These are phyloP conservation scores for Danaus chrysippus DNA, from an alignment of 2,888 invertebrate species.

Conservation along the genomic window DNA sequence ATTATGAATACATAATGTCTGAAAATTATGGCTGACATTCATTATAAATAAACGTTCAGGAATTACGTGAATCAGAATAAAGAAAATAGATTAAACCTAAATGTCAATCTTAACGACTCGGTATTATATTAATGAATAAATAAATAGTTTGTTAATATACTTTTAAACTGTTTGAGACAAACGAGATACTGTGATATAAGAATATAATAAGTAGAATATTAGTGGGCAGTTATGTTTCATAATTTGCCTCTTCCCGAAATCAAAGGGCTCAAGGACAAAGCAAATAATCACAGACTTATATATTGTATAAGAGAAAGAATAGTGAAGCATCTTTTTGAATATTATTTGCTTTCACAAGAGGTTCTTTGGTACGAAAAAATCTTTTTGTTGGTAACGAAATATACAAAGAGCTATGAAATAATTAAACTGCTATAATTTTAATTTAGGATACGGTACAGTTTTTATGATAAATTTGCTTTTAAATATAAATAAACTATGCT, in stretches of 20 bases:
- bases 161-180: too few relatives aligned
- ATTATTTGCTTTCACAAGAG: slow-evolving; percentile 29
- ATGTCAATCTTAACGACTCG: too few relatives aligned
- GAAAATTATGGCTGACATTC: too few relatives aligned
- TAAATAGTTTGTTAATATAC: too few relatives aligned
- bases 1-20: neutral
- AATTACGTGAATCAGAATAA: too few relatives aligned
- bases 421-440: slow-evolving; percentile 23
- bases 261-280: slow-evolving; percentile 25
- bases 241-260: slow-evolving; percentile 19
- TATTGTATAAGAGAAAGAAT: slow-evolving; percentile 29
- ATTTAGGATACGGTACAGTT: slow-evolving; percentile 17
- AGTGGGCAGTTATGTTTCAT: slow-evolving; percentile 6
- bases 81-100: too few relatives aligned
- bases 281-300: slow-evolving; percentile 27
- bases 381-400: slow-evolving; percentile 25
- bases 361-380: slow-evolving; percentile 27
- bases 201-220: neutral
- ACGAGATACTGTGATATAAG: too few relatives aligned
- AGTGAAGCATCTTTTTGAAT: slow-evolving; percentile 31
- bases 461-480: slow-evolving; percentile 1
- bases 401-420: slow-evolving; percentile 27
- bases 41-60: too few relatives aligned
- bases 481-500: slow-evolving; percentile 7
- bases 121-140: too few relatives aligned